A percentile compares a stretch with the other conserved stretches of the same genome.
These are phyloP conservation scores for Coracias cyanogaster DNA, from an alignment of 2,797 vertebrate genomes.

Conservation along the genomic window DNA sequence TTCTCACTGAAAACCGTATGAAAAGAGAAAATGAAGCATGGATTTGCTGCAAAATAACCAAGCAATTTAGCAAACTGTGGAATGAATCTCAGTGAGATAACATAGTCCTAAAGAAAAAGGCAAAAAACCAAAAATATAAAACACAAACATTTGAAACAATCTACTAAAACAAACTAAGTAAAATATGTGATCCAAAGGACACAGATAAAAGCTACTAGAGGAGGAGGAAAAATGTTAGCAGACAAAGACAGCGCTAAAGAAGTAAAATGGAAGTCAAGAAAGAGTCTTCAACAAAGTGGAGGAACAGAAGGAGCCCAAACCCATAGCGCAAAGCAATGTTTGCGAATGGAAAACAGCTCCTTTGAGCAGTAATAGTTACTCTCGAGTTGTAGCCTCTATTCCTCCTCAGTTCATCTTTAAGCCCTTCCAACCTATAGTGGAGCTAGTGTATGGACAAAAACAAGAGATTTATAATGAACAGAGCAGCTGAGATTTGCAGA, in stretches of 20 bases:
- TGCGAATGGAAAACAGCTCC: conserved; percentile 87
- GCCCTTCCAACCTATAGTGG: conserved; percentile 99
- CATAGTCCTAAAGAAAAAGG: conserved; percentile 75
- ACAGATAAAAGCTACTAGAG: conserved; percentile 84
- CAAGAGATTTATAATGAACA: conserved; percentile 89
- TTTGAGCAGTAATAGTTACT: conserved; percentile 97
- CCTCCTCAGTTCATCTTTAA: conserved; percentile 99
- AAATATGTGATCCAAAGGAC: conserved; percentile 83
- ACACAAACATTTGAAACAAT: conserved; percentile 76
- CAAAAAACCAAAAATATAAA: conserved; percentile 66
- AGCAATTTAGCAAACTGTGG: conserved; percentile 74
- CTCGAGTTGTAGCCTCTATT: conserved; percentile 98
- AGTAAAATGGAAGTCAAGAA: conserved; percentile 85
- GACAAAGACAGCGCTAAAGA: conserved; percentile 86
- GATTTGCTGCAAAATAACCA: conserved; percentile 78
- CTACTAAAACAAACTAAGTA: conserved; percentile 77
- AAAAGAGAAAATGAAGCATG: conserved; percentile 73
- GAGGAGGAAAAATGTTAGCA: conserved; percentile 84
- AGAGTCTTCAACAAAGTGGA: conserved; percentile 85
- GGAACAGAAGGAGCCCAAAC: conserved; percentile 85
- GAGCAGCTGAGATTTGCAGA: conserved; percentile 84
- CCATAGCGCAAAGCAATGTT: conserved; percentile 88
- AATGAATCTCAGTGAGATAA: conserved; percentile 78
- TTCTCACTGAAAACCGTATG: conserved; percentile 75
- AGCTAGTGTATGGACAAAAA: conserved; percentile 97